phyloP scores from a whole-genome alignment of 2,888 invertebrate species.

The Andrena bucephala region DNA sequence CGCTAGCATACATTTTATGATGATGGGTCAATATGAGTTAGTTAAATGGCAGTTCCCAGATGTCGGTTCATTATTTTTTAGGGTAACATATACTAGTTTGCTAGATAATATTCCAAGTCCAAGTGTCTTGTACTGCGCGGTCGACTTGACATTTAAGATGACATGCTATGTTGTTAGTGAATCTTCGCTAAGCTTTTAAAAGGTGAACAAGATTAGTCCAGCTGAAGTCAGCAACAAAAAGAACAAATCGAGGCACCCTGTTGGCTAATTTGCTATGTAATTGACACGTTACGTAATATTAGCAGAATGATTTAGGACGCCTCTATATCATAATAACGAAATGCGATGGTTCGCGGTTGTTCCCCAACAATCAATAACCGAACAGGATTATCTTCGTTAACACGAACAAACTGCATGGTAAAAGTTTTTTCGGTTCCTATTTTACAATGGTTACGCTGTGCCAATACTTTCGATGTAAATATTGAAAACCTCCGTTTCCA shows the following conservation, averaged over 20 bases:
- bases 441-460: neutral
- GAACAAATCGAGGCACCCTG: conserved; percentile 14
- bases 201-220: conserved; percentile 67
- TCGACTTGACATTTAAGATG: conserved; percentile 67
- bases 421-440: neutral
- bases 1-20: neutral
- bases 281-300: conserved; percentile 1
- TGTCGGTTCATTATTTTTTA: neutral
- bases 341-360: neutral
- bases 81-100: neutral
- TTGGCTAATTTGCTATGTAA: conserved; percentile 16
- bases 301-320: neutral
- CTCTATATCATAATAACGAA: neutral
- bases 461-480: neutral
- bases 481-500: neutral
- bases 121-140: conserved; percentile 12
- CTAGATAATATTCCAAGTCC: conserved; percentile 16
- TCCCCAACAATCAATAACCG: neutral
- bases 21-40: neutral
- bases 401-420: neutral
- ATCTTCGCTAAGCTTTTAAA: conserved; percentile 58
- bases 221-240: conserved; percentile 1
- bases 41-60: neutral
- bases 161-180: conserved; percentile 40
- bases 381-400: neutral